Evolutionary conservation across 2,888 invertebrate species (phyloP).

Genomic region (Hesperia comma): DNA sequence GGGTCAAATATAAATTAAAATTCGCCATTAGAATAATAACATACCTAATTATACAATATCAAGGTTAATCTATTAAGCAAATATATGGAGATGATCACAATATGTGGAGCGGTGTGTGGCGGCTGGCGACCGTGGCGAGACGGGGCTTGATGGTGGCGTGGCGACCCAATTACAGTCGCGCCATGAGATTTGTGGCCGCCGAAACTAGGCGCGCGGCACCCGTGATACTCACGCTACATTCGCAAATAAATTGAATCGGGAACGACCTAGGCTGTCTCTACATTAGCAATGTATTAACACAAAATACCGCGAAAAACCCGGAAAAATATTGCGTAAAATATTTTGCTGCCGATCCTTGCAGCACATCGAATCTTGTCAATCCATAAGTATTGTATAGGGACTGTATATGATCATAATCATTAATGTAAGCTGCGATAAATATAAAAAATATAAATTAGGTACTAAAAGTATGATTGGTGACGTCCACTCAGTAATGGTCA

Average conservation of each 20-base stretch:
- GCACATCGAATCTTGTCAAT: too few species aligned
- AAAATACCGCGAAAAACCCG: neutral
- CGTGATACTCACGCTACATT: conserved; percentile 21
- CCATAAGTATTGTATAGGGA: too few species aligned
- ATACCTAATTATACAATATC: neutral
- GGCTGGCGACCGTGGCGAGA: neutral
- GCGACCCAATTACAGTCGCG: conserved; percentile 34
- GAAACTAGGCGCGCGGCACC: conserved; percentile 29
- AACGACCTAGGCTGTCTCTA: neutral
- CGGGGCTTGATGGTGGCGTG: conserved; percentile 32
- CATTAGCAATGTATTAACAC: neutral
- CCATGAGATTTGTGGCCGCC: conserved; percentile 32
- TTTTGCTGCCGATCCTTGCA: neutral
- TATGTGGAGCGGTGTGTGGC: conserved; percentile 8
- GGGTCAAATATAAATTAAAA: too few species aligned
- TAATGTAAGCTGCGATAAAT: too few species aligned
- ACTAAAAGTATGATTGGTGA: too few species aligned
- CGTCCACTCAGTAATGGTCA: too few species aligned
- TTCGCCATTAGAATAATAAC: too few species aligned
- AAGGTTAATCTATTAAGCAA: neutral
- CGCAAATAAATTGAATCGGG: conserved; percentile 2
- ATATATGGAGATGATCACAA: neutral
- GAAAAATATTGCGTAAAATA: neutral
- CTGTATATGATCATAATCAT: too few species aligned
- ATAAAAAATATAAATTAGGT: too few species aligned